These are phyloP conservation scores for Arbacia lixula DNA, from an alignment of 53 echinoderm and acorn worm genomes.

Conservation along the genomic window DNA sequence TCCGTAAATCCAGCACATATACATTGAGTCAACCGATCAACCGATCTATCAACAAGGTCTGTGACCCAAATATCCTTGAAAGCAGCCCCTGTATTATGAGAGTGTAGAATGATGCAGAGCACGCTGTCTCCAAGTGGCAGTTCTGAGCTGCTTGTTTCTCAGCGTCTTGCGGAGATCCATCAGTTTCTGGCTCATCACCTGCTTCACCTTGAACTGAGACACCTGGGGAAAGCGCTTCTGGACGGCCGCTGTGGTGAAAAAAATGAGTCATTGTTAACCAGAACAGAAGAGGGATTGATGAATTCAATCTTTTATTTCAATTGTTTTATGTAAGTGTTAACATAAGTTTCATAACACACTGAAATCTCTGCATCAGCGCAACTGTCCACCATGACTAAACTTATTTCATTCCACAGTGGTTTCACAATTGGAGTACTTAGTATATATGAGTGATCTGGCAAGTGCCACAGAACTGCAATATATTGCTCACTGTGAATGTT, in stretches of 20 bases:
- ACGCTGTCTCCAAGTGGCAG: constrained; percentile 25
- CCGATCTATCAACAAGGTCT: background rate
- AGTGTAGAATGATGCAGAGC: background rate
- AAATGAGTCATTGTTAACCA: too few species aligned
- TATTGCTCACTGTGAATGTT: too few species aligned
- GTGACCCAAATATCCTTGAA: background rate
- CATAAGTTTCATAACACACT: too few species aligned
- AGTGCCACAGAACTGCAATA: too few species aligned
- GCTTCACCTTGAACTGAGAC: constrained; percentile 38
- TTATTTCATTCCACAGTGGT: too few species aligned
- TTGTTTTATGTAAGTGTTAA: too few species aligned
- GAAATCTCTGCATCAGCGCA: too few species aligned
- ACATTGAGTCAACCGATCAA: background rate
- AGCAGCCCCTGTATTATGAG: background rate
- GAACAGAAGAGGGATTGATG: too few species aligned
- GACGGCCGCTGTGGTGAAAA: background rate
- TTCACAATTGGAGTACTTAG: too few species aligned
- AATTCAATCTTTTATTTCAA: too few species aligned
- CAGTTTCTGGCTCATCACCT: constrained; percentile 43
- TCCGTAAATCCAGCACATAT: background rate
- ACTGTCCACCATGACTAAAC: too few species aligned
- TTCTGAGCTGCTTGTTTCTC: constrained; percentile 18
- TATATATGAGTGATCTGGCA: too few species aligned
- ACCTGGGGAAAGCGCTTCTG: constrained; percentile 28
- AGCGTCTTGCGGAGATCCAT: constrained; percentile 41